phyloP scores from a whole-genome alignment of 2,113 vertebrate genomes.

The Anguilla japonica region DNA sequence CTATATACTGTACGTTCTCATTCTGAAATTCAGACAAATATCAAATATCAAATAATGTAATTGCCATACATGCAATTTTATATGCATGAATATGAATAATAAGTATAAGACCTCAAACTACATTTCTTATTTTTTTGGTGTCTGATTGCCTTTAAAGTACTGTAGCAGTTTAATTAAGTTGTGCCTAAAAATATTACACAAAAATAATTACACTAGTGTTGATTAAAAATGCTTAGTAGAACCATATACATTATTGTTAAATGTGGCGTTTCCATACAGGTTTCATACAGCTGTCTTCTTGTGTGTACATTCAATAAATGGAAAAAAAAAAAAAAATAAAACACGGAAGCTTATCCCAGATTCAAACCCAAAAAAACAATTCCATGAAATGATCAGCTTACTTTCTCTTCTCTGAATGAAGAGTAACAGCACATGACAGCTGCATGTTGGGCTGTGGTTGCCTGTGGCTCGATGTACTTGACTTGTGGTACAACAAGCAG shows the following conservation, averaged over 20 bases:
- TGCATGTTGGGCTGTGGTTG: slow-evolving; percentile 46
- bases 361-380: background rate
- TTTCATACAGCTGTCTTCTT: background rate
- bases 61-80: background rate
- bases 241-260: background rate
- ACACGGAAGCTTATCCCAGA: background rate
- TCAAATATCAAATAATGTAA: background rate
- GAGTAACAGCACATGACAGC: slow-evolving; percentile 23
- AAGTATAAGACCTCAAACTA: background rate
- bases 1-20: background rate
- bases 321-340: background rate
- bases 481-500: slow-evolving; percentile 69
- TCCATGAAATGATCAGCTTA: slow-evolving; percentile 24
- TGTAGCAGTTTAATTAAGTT: too few relatives aligned
- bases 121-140: background rate
- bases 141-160: background rate
- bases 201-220: background rate
- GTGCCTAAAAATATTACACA: background rate
- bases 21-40: background rate
- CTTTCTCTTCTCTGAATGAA: slow-evolving; percentile 21
- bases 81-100: background rate
- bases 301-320: background rate
- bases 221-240: slow-evolving; percentile 16
- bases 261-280: background rate
- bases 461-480: slow-evolving; percentile 71